phyloP scores from a whole-genome alignment of 37 sponge, comb jelly and placozoan genomes.

The Cliona cf. orientalis region DNA sequence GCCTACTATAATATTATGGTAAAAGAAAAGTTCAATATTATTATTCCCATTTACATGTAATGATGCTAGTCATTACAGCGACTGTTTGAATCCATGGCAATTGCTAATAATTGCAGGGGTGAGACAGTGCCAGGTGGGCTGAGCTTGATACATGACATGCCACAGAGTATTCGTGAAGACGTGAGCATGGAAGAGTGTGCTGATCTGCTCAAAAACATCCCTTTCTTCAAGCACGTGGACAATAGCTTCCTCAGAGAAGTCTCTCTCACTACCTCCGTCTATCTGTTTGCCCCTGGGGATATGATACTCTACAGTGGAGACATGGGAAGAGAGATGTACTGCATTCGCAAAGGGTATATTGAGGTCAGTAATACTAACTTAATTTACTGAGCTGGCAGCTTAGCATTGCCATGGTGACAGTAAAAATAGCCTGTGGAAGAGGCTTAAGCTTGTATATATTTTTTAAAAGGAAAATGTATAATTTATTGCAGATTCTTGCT shows the following conservation, averaged over 20 bases:
- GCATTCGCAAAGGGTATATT: constrained; percentile 69
- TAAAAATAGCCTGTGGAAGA: background rate
- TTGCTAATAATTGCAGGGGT: constrained; percentile 62
- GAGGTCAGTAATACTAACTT: constrained; percentile 54
- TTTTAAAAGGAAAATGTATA: background rate
- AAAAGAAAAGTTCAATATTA: no score
- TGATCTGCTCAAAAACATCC: constrained; percentile 26
- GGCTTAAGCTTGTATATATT: background rate
- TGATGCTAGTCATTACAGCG: no score
- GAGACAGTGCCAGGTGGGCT: constrained; percentile 61
- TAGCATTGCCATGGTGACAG: no score
- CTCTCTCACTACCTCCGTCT: constrained; percentile 47
- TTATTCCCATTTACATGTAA: no score
- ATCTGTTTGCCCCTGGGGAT: constrained; percentile 75
- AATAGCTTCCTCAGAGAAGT: constrained; percentile 46
- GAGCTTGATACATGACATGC: constrained; percentile 65
- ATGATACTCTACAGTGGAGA: constrained; percentile 76
- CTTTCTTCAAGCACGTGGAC: constrained; percentile 47
- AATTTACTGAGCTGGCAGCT: no score
- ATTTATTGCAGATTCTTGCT: constrained; percentile 52
- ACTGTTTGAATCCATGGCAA: no score
- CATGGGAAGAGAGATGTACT: constrained; percentile 83
- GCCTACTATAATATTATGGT: no score
- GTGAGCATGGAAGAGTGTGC: constrained; percentile 60
- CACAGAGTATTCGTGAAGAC: constrained; percentile 63